These are phyloP conservation scores for Gyps fulvus DNA, from an alignment of 2,113 vertebrate genomes.

Conservation along the genomic window DNA sequence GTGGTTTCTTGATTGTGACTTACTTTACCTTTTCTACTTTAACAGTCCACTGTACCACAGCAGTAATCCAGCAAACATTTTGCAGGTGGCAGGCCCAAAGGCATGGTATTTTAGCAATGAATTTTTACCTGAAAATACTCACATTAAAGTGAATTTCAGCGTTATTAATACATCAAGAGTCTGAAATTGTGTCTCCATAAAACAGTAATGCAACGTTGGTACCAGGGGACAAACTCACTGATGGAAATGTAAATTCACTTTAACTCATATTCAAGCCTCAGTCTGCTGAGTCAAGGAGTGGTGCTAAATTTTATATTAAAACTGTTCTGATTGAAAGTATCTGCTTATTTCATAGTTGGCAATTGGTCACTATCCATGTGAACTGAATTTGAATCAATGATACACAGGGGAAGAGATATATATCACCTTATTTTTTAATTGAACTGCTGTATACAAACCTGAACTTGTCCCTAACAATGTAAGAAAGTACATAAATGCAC, in stretches of 20 bases:
- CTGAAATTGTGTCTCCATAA: neutral
- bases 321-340: neutral
- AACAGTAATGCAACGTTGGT: neutral
- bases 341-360: neutral
- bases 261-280: neutral
- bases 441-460: neutral
- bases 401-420: neutral
- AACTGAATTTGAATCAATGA: neutral
- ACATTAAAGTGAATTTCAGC: neutral
- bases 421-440: neutral
- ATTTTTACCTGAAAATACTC: conserved; percentile 1
- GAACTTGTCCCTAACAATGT: neutral
- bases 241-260: neutral
- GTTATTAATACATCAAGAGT: neutral
- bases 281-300: neutral
- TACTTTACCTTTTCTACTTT: neutral
- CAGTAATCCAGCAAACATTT: neutral
- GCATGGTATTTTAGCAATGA: neutral
- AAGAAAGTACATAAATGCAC: neutral
- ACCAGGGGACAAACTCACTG: neutral
- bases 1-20: neutral
- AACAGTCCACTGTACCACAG: neutral
- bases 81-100: neutral
- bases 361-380: neutral
- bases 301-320: neutral